phyloP scores from a whole-genome alignment of 2,113 vertebrate species.

The Aepyceros melampus region DNA sequence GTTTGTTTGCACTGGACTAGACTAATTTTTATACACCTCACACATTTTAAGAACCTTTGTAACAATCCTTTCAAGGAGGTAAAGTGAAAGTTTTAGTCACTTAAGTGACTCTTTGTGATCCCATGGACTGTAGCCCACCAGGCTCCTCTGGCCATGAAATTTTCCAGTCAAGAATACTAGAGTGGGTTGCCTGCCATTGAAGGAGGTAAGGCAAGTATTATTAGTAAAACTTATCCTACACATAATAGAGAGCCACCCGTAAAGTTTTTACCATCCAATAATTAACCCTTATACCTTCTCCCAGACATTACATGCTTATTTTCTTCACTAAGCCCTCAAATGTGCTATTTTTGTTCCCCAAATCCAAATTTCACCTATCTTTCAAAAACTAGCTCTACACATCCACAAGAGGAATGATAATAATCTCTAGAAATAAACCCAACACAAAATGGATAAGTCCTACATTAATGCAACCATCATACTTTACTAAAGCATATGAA shows the following conservation, averaged over 20 bases:
- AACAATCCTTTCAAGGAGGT: background rate
- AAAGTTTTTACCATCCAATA: background rate
- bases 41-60: constrained; percentile 10
- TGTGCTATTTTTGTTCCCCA: background rate
- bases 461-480: background rate
- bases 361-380: background rate
- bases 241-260: background rate
- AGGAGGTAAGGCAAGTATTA: background rate
- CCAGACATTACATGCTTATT: background rate
- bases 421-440: constrained; percentile 3
- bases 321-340: background rate
- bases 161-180: background rate
- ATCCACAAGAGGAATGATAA: background rate
- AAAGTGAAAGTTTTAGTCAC: background rate
- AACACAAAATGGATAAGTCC: background rate
- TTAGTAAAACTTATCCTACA: background rate
- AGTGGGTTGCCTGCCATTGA: background rate
- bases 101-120: background rate
- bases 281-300: background rate
- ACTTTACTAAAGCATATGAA: background rate
- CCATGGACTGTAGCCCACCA: background rate
- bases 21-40: constrained; percentile 22
- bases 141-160: background rate
- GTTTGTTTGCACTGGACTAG: background rate
- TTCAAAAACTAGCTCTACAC: background rate